Evolutionary conservation across 2,113 vertebrate species (phyloP), one percentile per base, ranked within the genome.

Genomic region (Phrynosoma platyrhinos): DNA sequence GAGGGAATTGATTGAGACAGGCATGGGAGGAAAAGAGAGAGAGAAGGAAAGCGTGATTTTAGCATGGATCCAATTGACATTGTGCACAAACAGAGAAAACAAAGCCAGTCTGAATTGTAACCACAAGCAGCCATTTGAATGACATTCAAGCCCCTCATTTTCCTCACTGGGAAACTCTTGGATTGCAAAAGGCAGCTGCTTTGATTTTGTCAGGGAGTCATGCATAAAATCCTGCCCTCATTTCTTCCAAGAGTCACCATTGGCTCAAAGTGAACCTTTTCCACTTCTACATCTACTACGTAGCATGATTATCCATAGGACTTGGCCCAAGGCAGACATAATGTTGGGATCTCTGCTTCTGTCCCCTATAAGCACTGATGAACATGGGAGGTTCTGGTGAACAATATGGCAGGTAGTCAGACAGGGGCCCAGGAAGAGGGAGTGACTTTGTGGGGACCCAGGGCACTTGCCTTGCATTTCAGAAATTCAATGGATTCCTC

Each of bases 1-100:
- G 52, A 92, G 85, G 27, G 91, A 86, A 93, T 1, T 53, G 86
- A 81, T 23, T 20, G n/a, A 10, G 58, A 62, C 14, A 1, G 58
- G 40, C 8, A 16, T 1, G 47, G n/a, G 23, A 52, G 77, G 25
- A 20, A 53, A 14, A 55, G 32, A 47, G 53, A 85, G 5, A 62
- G 36, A 21, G 20, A 16, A 92, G 16, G 30, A 91, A 87, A 93
- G 71, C 5, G n/a, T 9, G 14, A 12, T 6, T 90, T 55, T 12
- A 27, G 21, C 9, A 30, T 14, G 25, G 40, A n/a, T 30, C 23
- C 2, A 6, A 9, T 40, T 16, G 7, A 68, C 5, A 21, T 9
- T 2, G 8, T 47, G 47, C 23, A 1, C 12, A 72, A 71, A 53
- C 27, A 10, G 32, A 40, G 66, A 40, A n/a, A n/a, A n/a, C n/a